Base-by-base conservation (phyloP, 2,113 vertebrate genomes). In the Chinchilla lanigera region DNA sequence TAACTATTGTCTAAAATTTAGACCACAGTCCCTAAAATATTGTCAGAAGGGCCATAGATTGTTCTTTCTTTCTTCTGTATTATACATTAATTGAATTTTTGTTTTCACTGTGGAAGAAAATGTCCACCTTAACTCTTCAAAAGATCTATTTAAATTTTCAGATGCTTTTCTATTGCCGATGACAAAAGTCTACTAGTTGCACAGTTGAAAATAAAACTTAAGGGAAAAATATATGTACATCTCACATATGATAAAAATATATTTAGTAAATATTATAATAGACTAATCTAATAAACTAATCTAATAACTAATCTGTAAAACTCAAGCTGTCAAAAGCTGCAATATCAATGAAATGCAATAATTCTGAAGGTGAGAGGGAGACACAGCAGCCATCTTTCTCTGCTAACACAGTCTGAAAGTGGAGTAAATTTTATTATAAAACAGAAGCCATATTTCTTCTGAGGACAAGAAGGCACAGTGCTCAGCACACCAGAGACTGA, bases 261-360 rank as follows among this genome's bases (percentile, higher is more conserved):
- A 60, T 81, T 90, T 88, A 65, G 7, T 87, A 90, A 83, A 56
- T 58, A 8, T 44, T 58, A 7, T 52, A 54, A 85, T 19, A 84
- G 22, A 85, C 3, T 26, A 56, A n/a, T n/a, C n/a, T n/a, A n/a
- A n/a, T n/a, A n/a, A n/a, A n/a, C n/a, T n/a, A n/a, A n/a, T n/a
- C n/a, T n/a, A n/a, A n/a, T n/a, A n/a, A n/a, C n/a, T n/a, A n/a
- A 82, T 82, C 38, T 94, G 54, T 84, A 95, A 77, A 65, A 83
- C 7, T 71, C 78, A 80, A 50, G 47, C 38, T 89, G n/a, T 11
- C 58, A 50, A 78, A 38, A 61, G 16, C 41, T 90, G 1, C 61
- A 41, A 54, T 50, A 41, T n/a, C 69, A 80, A 67, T 67, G 30
- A 90, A 94, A 90, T 60, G 17, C 16, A 90, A 17, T 65, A 63